Conservation (phyloP, 2,797 vertebrate species). For the Poecilia velifera region DNA sequence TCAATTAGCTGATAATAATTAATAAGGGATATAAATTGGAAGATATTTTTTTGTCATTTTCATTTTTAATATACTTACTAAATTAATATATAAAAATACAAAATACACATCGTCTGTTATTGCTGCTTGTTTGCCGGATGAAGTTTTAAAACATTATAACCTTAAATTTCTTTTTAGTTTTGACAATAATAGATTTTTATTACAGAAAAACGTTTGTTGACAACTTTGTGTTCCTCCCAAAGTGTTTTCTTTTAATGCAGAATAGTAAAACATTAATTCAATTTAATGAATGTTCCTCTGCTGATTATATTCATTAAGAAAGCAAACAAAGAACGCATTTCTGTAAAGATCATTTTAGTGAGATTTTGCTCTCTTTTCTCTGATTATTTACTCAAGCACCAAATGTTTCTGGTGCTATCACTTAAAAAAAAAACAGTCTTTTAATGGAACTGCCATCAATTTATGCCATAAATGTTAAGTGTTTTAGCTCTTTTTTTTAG, state of each 20-base stretch:
- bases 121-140: not conserved
- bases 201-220: constrained; percentile 10
- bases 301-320: constrained; percentile 28
- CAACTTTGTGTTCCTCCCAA: not conserved
- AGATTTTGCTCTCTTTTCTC: not conserved
- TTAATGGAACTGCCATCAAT: not conserved
- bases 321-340: not conserved
- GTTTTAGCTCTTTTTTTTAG: not conserved
- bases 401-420: not conserved
- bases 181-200: not conserved
- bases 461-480: not conserved
- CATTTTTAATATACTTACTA: no score
- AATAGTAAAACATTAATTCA: constrained; percentile 16
- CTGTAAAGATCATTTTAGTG: not conserved
- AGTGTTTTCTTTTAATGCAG: constrained; percentile 22
- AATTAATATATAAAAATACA: not conserved
- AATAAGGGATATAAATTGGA: not conserved
- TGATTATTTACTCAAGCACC: not conserved
- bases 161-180: not conserved
- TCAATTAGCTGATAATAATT: not conserved
- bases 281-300: constrained; percentile 22
- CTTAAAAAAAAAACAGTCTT: not conserved
- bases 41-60: no score
- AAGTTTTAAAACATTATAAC: not conserved
- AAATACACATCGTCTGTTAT: not conserved